A percentile compares a stretch with the other conserved stretches of the same genome.
Conservation (phyloP, 2,888 invertebrate species). For the Lampropteryx suffumata region DNA sequence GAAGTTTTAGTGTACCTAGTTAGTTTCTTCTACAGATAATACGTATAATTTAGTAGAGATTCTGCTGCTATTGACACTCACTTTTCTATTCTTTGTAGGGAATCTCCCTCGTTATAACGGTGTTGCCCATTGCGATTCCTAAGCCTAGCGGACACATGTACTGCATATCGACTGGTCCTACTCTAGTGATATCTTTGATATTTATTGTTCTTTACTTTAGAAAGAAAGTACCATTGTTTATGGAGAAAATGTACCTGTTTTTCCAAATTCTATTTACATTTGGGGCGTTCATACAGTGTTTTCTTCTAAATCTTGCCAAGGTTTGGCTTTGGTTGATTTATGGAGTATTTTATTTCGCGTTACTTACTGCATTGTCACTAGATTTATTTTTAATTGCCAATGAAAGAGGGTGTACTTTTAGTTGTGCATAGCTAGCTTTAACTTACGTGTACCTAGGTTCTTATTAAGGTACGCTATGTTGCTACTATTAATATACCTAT, state of each 20-base stretch:
- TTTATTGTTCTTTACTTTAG: constrained; percentile 70
- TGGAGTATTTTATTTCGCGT: constrained; percentile 66
- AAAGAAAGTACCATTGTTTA: constrained; percentile 70
- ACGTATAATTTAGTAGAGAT: background rate
- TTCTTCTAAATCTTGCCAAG: constrained; percentile 65
- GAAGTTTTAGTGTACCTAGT: constrained; percentile 10
- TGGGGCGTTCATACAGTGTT: constrained; percentile 75
- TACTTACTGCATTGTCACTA: constrained; percentile 62
- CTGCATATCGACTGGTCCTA: constrained; percentile 74
- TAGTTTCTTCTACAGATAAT: background rate
- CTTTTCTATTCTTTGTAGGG: constrained; percentile 59
- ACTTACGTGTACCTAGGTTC: background rate
- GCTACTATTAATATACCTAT: background rate
- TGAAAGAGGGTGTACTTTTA: constrained; percentile 77
- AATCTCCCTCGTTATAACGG: constrained; percentile 57
- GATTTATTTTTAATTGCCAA: constrained; percentile 75
- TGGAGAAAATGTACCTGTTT: constrained; percentile 78
- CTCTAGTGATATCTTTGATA: constrained; percentile 67
- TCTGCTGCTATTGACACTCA: constrained; percentile 17
- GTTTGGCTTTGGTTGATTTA: constrained; percentile 74
- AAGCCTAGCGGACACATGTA: constrained; percentile 74
- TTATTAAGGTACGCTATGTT: background rate
- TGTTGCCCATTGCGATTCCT: constrained; percentile 59
- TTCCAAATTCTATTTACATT: constrained; percentile 78
- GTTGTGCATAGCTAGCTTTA: constrained; percentile 62